These are phyloP conservation scores for Halesus radiatus DNA, from an alignment of 1,140 invertebrate genomes.

Conservation along the genomic window DNA sequence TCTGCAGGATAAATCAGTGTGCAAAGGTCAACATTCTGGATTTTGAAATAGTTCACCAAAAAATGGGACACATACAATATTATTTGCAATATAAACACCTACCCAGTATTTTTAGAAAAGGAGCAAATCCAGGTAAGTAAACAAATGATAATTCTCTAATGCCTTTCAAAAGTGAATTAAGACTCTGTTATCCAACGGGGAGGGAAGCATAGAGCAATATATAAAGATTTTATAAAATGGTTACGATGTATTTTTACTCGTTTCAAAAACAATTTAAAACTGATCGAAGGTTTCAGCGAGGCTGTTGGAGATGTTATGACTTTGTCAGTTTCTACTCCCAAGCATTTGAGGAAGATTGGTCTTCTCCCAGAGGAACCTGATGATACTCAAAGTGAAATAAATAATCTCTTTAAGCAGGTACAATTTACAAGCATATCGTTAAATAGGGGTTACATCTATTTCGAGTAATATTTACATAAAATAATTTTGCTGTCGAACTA, in stretches of 20 bases:
- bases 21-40: slow-evolving; percentile 67
- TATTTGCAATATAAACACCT: slow-evolving; percentile 80
- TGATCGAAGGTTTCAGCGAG: slow-evolving; percentile 85
- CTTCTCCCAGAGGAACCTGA: slow-evolving; percentile 76
- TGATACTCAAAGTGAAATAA: slow-evolving; percentile 81
- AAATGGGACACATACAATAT: slow-evolving; percentile 85
- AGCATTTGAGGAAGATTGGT: slow-evolving; percentile 84
- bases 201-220: too few species aligned
- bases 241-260: too few species aligned
- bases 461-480: too few species aligned
- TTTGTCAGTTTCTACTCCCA: slow-evolving; percentile 84
- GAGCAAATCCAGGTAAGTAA: slow-evolving; percentile 79
- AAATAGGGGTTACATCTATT: too few species aligned
- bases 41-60: slow-evolving; percentile 78
- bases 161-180: too few species aligned
- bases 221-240: too few species aligned
- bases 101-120: slow-evolving; percentile 75
- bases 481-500: not conserved
- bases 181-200: too few species aligned
- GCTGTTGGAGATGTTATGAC: slow-evolving; percentile 93
- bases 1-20: slow-evolving; percentile 68
- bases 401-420: slow-evolving; percentile 81
- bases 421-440: too few species aligned
- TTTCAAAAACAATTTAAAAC: too few species aligned
- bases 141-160: too few species aligned